phyloP scores from a whole-genome alignment of 2,797 vertebrate species.

The Malurus leucopterus region DNA sequence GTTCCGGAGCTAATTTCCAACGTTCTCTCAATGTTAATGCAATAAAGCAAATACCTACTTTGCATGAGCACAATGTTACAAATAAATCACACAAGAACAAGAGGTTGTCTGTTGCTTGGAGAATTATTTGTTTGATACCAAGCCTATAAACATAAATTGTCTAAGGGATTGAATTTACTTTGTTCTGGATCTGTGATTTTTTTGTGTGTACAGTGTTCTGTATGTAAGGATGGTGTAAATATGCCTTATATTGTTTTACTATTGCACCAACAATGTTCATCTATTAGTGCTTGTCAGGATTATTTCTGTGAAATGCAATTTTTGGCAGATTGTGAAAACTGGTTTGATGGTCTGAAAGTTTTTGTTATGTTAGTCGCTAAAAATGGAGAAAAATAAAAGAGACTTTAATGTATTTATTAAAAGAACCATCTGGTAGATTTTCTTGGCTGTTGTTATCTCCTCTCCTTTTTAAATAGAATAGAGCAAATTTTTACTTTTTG shows the following conservation, averaged over 20 bases:
- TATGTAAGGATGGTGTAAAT: slow-evolving; percentile 75
- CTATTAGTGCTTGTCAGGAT: slow-evolving; percentile 69
- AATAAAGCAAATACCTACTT: slow-evolving; percentile 74
- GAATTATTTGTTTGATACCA: slow-evolving; percentile 63
- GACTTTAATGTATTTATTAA: slow-evolving; percentile 74
- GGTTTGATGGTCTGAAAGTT: slow-evolving; percentile 66
- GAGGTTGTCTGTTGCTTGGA: slow-evolving; percentile 67
- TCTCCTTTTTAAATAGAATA: not conserved
- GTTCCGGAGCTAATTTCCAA: slow-evolving; percentile 53
- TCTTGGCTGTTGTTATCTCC: slow-evolving; percentile 16
- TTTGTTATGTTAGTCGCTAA: slow-evolving; percentile 67
- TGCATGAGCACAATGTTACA: slow-evolving; percentile 77
- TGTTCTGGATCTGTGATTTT: slow-evolving; percentile 69
- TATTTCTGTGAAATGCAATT: slow-evolving; percentile 72
- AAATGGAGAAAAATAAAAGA: slow-evolving; percentile 63
- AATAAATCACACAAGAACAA: slow-evolving; percentile 69
- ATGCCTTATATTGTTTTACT: slow-evolving; percentile 72
- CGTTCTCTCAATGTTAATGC: slow-evolving; percentile 68
- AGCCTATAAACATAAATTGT: slow-evolving; percentile 58
- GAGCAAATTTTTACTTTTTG: not conserved
- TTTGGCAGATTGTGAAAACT: slow-evolving; percentile 70
- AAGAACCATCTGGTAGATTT: slow-evolving; percentile 61
- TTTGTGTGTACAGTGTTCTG: slow-evolving; percentile 71
- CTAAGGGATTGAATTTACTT: slow-evolving; percentile 60
- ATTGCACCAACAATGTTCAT: slow-evolving; percentile 59